These are phyloP conservation scores for Neodiprion virginianus DNA, from an alignment of 1,140 invertebrate genomes.

Conservation along the genomic window DNA sequence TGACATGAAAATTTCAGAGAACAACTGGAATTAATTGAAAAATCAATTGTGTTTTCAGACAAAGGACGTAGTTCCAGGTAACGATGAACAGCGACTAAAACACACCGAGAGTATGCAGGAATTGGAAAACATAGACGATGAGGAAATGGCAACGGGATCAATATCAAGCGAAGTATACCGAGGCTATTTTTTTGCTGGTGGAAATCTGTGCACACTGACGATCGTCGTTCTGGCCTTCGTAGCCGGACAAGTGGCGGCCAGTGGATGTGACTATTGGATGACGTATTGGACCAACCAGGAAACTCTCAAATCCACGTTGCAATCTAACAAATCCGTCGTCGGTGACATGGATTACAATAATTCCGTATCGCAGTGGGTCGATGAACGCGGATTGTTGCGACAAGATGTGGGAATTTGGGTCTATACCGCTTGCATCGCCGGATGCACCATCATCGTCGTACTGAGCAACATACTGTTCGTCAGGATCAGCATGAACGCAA, in stretches of 20 bases:
- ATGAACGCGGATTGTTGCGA: constrained; percentile 39
- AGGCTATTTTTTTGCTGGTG: constrained; percentile 74
- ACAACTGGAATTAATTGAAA: too few relatives aligned
- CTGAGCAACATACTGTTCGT: constrained; percentile 75
- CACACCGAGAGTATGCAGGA: constrained; percentile 58
- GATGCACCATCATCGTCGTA: constrained; percentile 62
- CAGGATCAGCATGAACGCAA: constrained; percentile 81
- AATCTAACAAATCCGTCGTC: constrained; percentile 22
- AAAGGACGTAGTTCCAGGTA: neutral
- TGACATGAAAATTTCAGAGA: constrained; percentile 52
- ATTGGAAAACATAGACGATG: constrained; percentile 34
- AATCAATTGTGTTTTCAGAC: neutral
- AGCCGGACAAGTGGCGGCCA: constrained; percentile 73
- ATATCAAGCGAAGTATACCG: constrained; percentile 66
- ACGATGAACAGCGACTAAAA: too few relatives aligned
- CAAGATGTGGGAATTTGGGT: constrained; percentile 50
- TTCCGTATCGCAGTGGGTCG: constrained; percentile 18
- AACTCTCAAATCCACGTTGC: constrained; percentile 39
- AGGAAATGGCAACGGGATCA: constrained; percentile 61
- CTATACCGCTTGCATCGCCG: constrained; percentile 51
- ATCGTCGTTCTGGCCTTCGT: constrained; percentile 68
- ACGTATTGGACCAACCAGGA: constrained; percentile 74
- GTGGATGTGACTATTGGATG: constrained; percentile 80
- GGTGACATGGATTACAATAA: too few relatives aligned
- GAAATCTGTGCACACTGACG: constrained; percentile 65